These are phyloP conservation scores for Muntiacus reevesi DNA, from an alignment of 2,113 vertebrate species.

Conservation along the genomic window DNA sequence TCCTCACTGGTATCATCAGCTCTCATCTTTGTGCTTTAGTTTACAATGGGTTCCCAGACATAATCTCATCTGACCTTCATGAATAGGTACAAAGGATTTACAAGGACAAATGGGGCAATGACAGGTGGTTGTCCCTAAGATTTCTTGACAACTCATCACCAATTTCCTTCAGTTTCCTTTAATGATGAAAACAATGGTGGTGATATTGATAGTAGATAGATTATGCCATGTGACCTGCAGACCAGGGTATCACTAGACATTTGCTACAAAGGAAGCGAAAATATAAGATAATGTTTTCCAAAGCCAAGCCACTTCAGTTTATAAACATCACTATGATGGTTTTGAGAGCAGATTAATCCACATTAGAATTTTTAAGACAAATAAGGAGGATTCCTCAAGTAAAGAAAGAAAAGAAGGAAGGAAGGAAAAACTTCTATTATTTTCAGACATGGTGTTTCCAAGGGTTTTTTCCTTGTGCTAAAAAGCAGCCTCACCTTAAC, in stretches of 20 bases:
- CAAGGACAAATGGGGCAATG: background rate
- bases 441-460: constrained; percentile 42
- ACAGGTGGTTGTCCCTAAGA: constrained; percentile 61
- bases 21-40: background rate
- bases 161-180: constrained; percentile 72
- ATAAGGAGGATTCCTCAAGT: background rate
- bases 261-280: constrained; percentile 68
- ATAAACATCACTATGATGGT: constrained; percentile 73
- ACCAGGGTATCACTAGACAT: constrained; percentile 59
- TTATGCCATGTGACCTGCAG: constrained; percentile 60
- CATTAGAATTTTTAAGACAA: background rate
- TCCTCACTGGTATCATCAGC: background rate
- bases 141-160: constrained; percentile 62
- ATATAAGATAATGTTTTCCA: constrained; percentile 73
- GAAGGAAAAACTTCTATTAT: background rate
- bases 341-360: constrained; percentile 71
- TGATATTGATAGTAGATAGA: background rate
- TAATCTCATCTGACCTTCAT: background rate
- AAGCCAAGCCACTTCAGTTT: constrained; percentile 72
- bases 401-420: background rate
- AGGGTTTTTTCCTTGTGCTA: constrained; percentile 52
- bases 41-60: background rate
- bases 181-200: constrained; percentile 30
- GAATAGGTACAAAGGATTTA: constrained; percentile 30
- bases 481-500: constrained; percentile 76